Conservation (phyloP, 2,888 invertebrate genomes). For the Drosophila subsilvestris region DNA sequence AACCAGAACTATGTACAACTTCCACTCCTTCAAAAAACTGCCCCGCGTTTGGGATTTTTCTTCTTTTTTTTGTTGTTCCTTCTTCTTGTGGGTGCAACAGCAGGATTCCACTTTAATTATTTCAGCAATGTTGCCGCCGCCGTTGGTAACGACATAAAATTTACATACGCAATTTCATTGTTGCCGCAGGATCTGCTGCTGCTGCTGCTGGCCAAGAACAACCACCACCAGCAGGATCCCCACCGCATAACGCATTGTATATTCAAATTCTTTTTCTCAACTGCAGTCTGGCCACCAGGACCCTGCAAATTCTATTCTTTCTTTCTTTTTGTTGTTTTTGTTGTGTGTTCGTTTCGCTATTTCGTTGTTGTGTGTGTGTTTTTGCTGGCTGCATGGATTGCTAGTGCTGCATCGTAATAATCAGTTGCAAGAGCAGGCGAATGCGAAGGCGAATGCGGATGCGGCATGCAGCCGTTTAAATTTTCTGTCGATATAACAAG, state of each 20-base stretch:
- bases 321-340: slow-evolving; percentile 25
- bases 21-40: slow-evolving; percentile 21
- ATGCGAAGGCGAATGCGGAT: slow-evolving; percentile 7
- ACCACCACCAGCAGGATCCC: slow-evolving; percentile 26
- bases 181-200: slow-evolving; percentile 73
- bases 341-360: slow-evolving; percentile 8
- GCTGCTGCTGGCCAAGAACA: not conserved
- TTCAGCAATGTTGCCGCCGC: slow-evolving; percentile 72
- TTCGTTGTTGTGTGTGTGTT: slow-evolving; percentile 25
- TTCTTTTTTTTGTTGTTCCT: slow-evolving; percentile 5
- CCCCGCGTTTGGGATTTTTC: slow-evolving; percentile 42
- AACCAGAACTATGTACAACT: slow-evolving; percentile 22
- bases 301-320: slow-evolving; percentile 65
- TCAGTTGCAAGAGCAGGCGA: slow-evolving; percentile 64
- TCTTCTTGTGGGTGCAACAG: slow-evolving; percentile 49
- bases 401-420: slow-evolving; percentile 67
- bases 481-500: slow-evolving; percentile 77
- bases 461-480: slow-evolving; percentile 44
- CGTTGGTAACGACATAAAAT: slow-evolving; percentile 79
- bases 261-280: slow-evolving; percentile 69
- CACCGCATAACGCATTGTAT: slow-evolving; percentile 76
- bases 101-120: slow-evolving; percentile 74
- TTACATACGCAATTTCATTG: slow-evolving; percentile 81
- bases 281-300: slow-evolving; percentile 61
- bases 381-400: slow-evolving; percentile 43